Conservation (phyloP, 2,113 vertebrate genomes). For the Carlito syrichta region DNA sequence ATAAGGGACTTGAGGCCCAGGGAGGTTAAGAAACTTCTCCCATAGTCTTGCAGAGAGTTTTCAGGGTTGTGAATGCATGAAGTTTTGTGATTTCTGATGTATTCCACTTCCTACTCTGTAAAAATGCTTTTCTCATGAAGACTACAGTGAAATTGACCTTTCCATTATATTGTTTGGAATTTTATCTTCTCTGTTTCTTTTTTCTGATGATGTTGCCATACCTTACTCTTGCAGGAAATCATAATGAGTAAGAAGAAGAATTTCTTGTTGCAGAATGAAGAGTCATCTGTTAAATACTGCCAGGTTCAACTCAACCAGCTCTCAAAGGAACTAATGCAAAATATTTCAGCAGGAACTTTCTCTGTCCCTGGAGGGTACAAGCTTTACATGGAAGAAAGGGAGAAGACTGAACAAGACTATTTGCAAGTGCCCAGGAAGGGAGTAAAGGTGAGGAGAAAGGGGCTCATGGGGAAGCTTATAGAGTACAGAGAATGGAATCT, state of each 20-base stretch:
- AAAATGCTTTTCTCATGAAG: background rate
- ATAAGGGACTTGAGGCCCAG: background rate
- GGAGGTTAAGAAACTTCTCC: background rate
- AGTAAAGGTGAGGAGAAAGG: slow-evolving; percentile 17
- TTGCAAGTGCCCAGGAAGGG: slow-evolving; percentile 23
- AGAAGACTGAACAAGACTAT: background rate
- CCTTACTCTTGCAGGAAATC: background rate
- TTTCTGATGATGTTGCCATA: background rate
- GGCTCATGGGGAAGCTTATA: background rate
- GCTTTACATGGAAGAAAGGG: slow-evolving; percentile 7
- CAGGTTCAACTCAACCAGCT: background rate
- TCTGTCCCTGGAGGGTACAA: slow-evolving; percentile 30
- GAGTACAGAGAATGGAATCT: background rate
- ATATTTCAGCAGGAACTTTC: background rate
- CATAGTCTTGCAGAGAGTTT: background rate
- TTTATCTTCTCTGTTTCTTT: background rate
- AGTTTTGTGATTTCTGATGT: background rate
- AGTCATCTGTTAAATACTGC: slow-evolving; percentile 26
- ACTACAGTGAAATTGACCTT: background rate
- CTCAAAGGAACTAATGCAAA: background rate
- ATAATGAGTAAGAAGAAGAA: background rate
- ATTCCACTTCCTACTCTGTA: background rate
- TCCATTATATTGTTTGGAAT: background rate
- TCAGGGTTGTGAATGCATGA: background rate
- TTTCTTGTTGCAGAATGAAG: slow-evolving; percentile 42